Evolutionary conservation across 2,888 invertebrate species (phyloP), one percentile per base, ranked within the genome.

Genomic region (Phalangium opilio): DNA sequence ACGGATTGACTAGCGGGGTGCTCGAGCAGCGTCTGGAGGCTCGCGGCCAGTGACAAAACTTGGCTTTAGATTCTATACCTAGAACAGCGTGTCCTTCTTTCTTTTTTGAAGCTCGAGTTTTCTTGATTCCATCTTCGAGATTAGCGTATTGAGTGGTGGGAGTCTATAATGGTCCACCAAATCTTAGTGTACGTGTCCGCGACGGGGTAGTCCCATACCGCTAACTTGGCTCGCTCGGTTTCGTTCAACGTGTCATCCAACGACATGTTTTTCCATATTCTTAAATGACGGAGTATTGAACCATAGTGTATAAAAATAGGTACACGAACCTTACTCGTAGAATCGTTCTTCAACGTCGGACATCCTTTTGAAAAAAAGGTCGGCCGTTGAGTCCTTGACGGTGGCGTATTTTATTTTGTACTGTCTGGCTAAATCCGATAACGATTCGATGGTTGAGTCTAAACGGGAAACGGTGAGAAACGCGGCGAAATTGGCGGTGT

Each of bases 171-270:
- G 0, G 87, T 86, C 64, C 91, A 86, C 85, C 93, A 93, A 82
- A 98, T 91, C 69, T 95, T 96, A 36, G 91, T 95, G 66, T 90
- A 96, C 63, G 90, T 95, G 67, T 96, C 93, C 61, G 90, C 90
- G 0, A 96, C 90, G 0, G 96, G 96, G 65, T 96, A 96, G 65
- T 96, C 95, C 95, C 95, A 96, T 0, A 96, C 96, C 0, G 96
- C 95, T n/a, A 95, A 67, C 64, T 91, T 86, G 0, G 93, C 85
- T 32, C 93, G 72, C 62, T 95, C 90, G 3, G 86, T 76, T 49
- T 89, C 84, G 18, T 80, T 78, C 44, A 95, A 67, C 47, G 86
- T 89, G 67, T 95, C 93, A 64, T 95, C 90, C 18, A 96, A 69
- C 32, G 90, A 90, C 83, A 96, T 89, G 59, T 91, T 87, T 64